Evolutionary conservation across 2,888 invertebrate species (phyloP), one percentile per base, ranked within the genome.

Genomic region (Tricholauxania praeusta): DNA sequence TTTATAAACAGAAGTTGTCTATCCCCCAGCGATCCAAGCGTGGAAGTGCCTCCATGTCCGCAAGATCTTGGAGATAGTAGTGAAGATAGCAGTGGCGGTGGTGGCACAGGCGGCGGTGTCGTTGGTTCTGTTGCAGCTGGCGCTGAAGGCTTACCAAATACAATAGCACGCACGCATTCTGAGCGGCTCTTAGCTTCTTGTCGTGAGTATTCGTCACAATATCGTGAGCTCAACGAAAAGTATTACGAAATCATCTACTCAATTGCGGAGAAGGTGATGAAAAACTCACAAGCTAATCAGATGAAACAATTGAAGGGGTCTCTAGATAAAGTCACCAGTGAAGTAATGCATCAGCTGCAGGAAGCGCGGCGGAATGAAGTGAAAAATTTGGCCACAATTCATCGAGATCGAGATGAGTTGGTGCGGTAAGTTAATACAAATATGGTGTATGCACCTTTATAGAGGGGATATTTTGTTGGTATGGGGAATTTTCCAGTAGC

Each of bases 341-440:
- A 93, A 78, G 90, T 95, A 65, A 92, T 96, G 91, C 92, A 94
- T 81, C 92, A 93, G 82, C 88, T 97, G 79, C 95, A 96, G 80
- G 91, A 92, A 72, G 92, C 93, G 73, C 92, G 96, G 75, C 92
- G 96, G 78, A 95, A 94, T 80, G 97, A 97, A 86, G 95, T 96
- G 74, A 96, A 96, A 85, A 92, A 92, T 65, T 89, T 98, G 74
- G 93, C 94, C 32, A 95, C 96, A 85, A 93, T 93, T 74, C 96
- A 96, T 85, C 91, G 94, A 79, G 97, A 98, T 87, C 94, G 96
- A 81, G 96, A 95, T 79, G 98, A 98, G 86, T 90, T 97, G 80
- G 96, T 83, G 93, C 97, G 89, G 95, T 96, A 81, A 72, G 88
- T 66, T 10, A 2, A 39, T 3, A 39, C 5, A 1, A 39, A 39